phyloP scores from a whole-genome alignment of 2,888 invertebrate genomes.

The Erebia palarica region DNA sequence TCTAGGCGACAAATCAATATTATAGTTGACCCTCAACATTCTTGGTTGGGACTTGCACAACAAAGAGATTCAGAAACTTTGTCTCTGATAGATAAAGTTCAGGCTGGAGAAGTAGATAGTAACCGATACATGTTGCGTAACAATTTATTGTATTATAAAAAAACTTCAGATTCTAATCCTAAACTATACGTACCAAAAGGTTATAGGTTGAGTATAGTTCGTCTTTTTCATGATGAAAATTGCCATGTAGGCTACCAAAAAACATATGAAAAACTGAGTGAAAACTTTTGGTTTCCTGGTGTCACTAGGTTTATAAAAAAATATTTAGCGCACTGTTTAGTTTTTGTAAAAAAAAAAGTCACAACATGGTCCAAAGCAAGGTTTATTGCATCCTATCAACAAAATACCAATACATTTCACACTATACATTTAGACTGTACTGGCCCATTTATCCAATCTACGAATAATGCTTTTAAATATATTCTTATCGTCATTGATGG shows the following conservation, averaged over 20 bases:
- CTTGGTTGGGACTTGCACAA: background rate
- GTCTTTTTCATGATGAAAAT: background rate
- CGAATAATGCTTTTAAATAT: background rate
- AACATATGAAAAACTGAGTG: background rate
- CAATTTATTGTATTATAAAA: background rate
- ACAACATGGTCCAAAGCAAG: background rate
- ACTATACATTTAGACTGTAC: background rate
- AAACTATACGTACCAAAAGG: background rate
- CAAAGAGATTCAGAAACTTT: background rate
- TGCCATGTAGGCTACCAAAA: background rate
- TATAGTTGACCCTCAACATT: background rate
- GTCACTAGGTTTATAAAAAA: background rate
- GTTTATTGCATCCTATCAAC: background rate
- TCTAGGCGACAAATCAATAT: too few species aligned
- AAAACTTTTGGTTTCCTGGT: background rate
- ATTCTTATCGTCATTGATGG: background rate
- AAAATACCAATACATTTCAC: background rate
- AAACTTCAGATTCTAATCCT: background rate
- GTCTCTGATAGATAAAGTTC: background rate
- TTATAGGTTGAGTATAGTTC: background rate
- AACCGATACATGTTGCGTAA: background rate
- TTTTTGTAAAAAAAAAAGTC: background rate
- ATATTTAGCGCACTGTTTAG: background rate
- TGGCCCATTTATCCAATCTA: background rate
- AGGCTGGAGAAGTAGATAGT: background rate